Percentiles rank a stretch among this genome's conserved stretches.
Evolutionary conservation across 2,113 vertebrate species (phyloP).

Genomic region (Dipodomys spectabilis): DNA sequence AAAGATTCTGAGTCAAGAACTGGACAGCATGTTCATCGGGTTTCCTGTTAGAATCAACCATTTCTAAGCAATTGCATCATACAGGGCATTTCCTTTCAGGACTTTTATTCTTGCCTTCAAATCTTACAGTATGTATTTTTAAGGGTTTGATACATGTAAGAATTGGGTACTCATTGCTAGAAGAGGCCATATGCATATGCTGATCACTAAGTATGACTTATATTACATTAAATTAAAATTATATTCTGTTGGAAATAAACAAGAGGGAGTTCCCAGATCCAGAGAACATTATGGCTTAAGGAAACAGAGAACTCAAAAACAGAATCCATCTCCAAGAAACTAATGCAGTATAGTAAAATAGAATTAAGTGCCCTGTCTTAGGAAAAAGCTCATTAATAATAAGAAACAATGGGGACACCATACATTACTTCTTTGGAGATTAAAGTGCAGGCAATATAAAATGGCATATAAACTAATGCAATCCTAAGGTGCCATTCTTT

Average conservation of each 20-base stretch:
- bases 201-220: constrained; percentile 64
- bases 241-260: constrained; percentile 38
- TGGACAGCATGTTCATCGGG: background rate
- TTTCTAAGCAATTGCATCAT: background rate
- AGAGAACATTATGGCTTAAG: constrained; percentile 78
- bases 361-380: constrained; percentile 68
- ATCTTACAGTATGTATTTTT: constrained; percentile 7
- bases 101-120: constrained; percentile 6
- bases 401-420: constrained; percentile 64
- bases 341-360: constrained; percentile 71
- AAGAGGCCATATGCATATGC: constrained; percentile 46
- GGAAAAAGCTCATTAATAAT: constrained; percentile 51
- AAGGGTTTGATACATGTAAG: background rate
- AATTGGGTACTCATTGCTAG: constrained; percentile 36
- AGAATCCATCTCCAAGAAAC: constrained; percentile 67
- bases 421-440: constrained; percentile 80
- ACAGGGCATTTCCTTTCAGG: background rate
- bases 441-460: constrained; percentile 81
- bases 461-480: constrained; percentile 79
- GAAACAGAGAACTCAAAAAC: constrained; percentile 78
- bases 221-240: constrained; percentile 59
- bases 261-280: constrained; percentile 77
- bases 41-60: constrained; percentile 11
- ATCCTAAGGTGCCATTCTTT: constrained; percentile 69
- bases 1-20: background rate